Evolutionary conservation across 2,888 invertebrate species (phyloP).

Genomic region (Hypomecis atomaria): DNA sequence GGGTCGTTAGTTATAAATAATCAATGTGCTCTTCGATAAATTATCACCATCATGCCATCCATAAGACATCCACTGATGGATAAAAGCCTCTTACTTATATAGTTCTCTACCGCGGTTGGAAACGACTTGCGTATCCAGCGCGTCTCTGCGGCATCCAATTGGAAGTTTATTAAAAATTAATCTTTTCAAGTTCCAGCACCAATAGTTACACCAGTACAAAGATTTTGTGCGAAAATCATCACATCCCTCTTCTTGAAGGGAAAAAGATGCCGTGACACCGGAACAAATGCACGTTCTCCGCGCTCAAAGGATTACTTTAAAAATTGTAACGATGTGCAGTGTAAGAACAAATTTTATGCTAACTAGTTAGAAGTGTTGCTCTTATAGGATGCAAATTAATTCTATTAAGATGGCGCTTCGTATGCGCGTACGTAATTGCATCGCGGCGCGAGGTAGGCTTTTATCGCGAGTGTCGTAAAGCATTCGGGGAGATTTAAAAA

Average conservation of each 20-base stretch:
- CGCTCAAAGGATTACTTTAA: slow-evolving; percentile 7
- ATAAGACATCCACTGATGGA: no score
- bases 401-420: slow-evolving; percentile 70
- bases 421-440: slow-evolving; percentile 67
- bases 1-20: no score
- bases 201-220: no score
- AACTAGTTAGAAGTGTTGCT: slow-evolving; percentile 68
- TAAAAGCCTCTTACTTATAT: no score
- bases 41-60: no score
- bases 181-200: no score
- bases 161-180: no score
- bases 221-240: no score
- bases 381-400: slow-evolving; percentile 74
- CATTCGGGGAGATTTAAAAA: slow-evolving; percentile 31
- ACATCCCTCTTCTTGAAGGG: background rate
- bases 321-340: slow-evolving; percentile 19
- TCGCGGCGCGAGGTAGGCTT: slow-evolving; percentile 51
- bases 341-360: slow-evolving; percentile 54
- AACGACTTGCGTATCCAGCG: no score
- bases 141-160: no score
- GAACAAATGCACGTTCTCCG: background rate
- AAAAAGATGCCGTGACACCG: background rate
- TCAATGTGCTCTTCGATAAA: no score
- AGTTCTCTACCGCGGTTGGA: no score
- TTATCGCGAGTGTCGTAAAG: slow-evolving; percentile 50